Base-by-base conservation (phyloP, 1,140 invertebrate species). In the Scaptomyza graminum region DNA sequence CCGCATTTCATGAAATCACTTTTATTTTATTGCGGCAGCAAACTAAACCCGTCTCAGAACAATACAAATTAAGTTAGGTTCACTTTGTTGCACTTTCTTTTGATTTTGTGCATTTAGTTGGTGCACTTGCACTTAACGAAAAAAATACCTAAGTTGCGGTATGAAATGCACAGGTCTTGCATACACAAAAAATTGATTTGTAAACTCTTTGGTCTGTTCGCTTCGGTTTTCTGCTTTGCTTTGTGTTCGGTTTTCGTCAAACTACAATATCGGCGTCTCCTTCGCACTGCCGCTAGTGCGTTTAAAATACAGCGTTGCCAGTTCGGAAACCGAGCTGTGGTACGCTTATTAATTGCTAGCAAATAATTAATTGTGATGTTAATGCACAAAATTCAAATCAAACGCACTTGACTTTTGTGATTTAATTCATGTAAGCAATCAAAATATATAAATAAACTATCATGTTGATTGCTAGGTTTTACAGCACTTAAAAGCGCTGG, bases 151-250 rank as follows among this genome's bases (percentile, higher is more conserved):
- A 73, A 71, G 67, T 66, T 71, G 78, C 56, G 62, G 66, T 73
- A 69, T 69, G 67, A 63, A 83, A 79, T 72, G 52, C 67, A 81
- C 62, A 74, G 72, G 64, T 83, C 76, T 76, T 70, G 84, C 84
- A 90, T 90, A 90, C 89, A 90, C 84, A 90, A 89, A 74, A 90
- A 90, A 90, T 90, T 90, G 89, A 90, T 90, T 90, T 90, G 74
- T 73, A 90, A 90, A 83, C 71, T 87, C 74, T 71, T 80, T 69
- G 74, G 55, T 67, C 69, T 72, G 59, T 37, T 84, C 74, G 85
- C 80, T 90, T 90, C 85, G 85, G 74, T 84, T 89, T 81, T 90
- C 66, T 51, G 50, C 65, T 81, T 73, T 89, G 73, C 77, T 83
- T 90, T 80, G 59, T 80, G 70, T 60, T 88, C 76, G 79, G 68